Evolutionary conservation across 2,888 invertebrate genomes (phyloP).

Genomic region (Nebria brevicollis): DNA sequence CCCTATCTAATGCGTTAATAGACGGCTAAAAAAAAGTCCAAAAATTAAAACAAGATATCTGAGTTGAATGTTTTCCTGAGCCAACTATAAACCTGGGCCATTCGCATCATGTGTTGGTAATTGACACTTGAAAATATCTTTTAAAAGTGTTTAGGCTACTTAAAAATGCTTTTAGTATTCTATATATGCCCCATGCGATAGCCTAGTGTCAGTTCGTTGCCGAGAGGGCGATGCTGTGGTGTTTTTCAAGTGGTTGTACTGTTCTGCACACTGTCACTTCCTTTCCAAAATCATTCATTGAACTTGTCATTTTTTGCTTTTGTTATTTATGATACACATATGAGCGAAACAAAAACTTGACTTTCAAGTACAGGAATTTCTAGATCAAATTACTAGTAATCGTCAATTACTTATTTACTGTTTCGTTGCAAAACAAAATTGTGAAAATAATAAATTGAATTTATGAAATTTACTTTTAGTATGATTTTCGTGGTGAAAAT

Average conservation of each 20-base stretch:
- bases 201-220: neutral
- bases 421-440: too few species aligned
- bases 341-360: neutral
- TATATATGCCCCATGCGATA: neutral
- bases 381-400: neutral
- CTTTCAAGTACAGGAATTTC: neutral
- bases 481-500: too few species aligned
- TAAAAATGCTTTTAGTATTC: constrained; percentile 60
- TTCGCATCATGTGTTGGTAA: constrained; percentile 35
- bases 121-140: constrained; percentile 56
- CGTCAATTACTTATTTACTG: neutral
- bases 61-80: constrained; percentile 16
- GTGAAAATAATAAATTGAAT: too few species aligned
- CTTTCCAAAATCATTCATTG: neutral
- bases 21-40: neutral
- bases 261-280: constrained; percentile 10
- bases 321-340: neutral
- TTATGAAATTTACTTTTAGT: too few species aligned
- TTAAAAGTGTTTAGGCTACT: constrained; percentile 61
- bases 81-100: constrained; percentile 17
- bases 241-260: constrained; percentile 12
- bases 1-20: neutral
- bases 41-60: constrained; percentile 35
- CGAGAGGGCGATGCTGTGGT: neutral
- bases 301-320: neutral